These are phyloP conservation scores for Saccopteryx leptura DNA, from an alignment of 2,113 vertebrate species.

Conservation along the genomic window DNA sequence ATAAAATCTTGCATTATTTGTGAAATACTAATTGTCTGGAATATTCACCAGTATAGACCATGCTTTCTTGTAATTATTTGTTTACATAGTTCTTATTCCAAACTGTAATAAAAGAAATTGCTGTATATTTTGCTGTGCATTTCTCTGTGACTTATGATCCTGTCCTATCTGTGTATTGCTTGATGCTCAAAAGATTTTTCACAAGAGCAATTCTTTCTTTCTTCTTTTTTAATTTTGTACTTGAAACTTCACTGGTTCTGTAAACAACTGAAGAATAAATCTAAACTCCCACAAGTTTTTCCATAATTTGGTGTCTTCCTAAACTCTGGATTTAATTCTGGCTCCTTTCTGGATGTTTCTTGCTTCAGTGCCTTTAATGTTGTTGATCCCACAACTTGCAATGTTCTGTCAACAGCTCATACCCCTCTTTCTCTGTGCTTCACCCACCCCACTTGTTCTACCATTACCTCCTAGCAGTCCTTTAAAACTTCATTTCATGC, in stretches of 20 bases:
- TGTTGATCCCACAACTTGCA: not conserved
- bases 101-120: not conserved
- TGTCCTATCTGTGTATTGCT: not conserved
- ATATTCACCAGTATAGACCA: not conserved
- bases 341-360: not conserved
- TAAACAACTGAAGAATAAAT: conserved; percentile 28
- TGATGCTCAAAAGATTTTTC: not conserved
- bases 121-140: not conserved
- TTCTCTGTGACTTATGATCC: not conserved
- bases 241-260: conserved; percentile 36
- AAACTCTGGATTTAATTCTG: not conserved
- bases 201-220: not conserved
- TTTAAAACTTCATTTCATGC: not conserved
- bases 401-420: not conserved
- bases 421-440: not conserved
- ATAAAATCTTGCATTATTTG: not conserved
- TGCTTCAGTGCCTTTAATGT: conserved; percentile 12
- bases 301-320: not conserved
- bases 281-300: not conserved
- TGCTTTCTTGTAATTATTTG: not conserved
- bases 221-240: not conserved
- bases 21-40: not conserved
- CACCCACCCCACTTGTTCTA: not conserved
- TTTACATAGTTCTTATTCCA: not conserved
- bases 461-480: not conserved